A percentile compares a stretch with the other conserved stretches of the same genome.
phyloP scores from a whole-genome alignment of 2,888 invertebrate species.

The Zelleria hepariella region DNA sequence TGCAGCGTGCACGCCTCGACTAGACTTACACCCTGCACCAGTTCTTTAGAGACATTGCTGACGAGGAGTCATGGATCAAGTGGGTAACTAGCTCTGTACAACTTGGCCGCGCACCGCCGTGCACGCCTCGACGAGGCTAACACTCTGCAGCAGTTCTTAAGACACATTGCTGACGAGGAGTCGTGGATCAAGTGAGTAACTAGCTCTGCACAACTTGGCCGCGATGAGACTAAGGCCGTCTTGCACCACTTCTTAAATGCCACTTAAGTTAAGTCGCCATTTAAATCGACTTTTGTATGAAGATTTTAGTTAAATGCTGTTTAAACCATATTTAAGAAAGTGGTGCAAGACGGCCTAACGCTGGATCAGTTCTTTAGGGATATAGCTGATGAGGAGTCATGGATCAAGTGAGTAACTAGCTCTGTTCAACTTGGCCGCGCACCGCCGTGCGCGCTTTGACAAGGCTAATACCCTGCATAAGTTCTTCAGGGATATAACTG shows the following conservation, averaged over 20 bases:
- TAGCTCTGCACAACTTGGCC: not conserved
- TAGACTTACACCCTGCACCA: slow-evolving; percentile 99
- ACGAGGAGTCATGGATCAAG: slow-evolving; percentile 99
- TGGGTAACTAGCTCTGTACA: slow-evolving; percentile 79
- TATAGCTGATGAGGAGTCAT: slow-evolving; percentile 99
- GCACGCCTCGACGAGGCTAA: slow-evolving; percentile 95
- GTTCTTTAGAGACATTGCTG: slow-evolving; percentile 99
- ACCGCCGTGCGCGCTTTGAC: slow-evolving; percentile 91
- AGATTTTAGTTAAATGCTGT: too few relatives aligned
- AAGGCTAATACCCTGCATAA: slow-evolving; percentile 99
- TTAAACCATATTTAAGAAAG: too few relatives aligned
- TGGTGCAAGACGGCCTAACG: too few relatives aligned
- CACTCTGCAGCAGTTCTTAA: slow-evolving; percentile 98
- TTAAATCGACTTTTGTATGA: too few relatives aligned
- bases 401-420: slow-evolving; percentile 92
- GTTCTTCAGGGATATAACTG: slow-evolving; percentile 99
- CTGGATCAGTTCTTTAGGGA: slow-evolving; percentile 99
- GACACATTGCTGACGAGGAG: slow-evolving; percentile 99
- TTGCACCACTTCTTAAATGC: too few relatives aligned
- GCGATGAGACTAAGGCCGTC: too few relatives aligned
- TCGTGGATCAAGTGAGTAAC: slow-evolving; percentile 93
- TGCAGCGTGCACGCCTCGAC: slow-evolving; percentile 86
- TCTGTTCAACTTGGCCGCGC: slow-evolving; percentile 93
- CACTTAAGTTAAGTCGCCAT: too few relatives aligned
- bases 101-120: slow-evolving; percentile 93